Base-by-base conservation (phyloP, 1,140 invertebrate species). In the Leptonema lineaticorne region DNA sequence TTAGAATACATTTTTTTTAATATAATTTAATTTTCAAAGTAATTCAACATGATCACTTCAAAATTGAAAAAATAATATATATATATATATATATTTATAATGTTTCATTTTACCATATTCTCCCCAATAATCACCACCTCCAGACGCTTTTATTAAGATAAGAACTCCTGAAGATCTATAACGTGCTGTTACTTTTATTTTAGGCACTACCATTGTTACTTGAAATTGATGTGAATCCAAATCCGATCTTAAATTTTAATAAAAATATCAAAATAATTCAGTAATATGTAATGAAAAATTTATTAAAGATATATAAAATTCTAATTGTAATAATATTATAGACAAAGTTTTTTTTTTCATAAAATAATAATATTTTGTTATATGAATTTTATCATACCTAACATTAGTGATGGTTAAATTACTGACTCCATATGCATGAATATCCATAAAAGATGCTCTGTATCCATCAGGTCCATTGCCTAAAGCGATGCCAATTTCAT, bases 101-200 rank as follows among this genome's bases (percentile, higher is more conserved):
- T n/a, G n/a, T n/a, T n/a, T n/a, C n/a, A n/a, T 20, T 77, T 78
- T 76, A 92, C 91, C 89, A 76, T 93, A 93, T 82, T 92, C 89
- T 30, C 91, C 91, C 91, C 91, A 93, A 77, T 92, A 93, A 76
- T 93, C 90, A 1, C 91, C 91, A 62, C 89, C 89, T 2, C 91
- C 91, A 8, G 89, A 90, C 14, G 91, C 91, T 73, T 90, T 87
- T 0, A 93, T 88, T 57, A 92, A 81, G 71, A 93, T 87, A 28
- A 93, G 80, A 2, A 90, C 85, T 27, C 91, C 91, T 45, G 87
- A 90, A 6, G 90, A 92, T 67, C 88, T 85, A 78, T 92, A 93
- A 67, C 88, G 85, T 0, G 90, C 90, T 69, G 82, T 85, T 1
- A 88, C 90, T 71, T 86, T 85, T 74, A 93, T 92, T 76, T 86